These are phyloP conservation scores for Epinephelus malabaricus DNA, from an alignment of 2,797 vertebrate genomes.

Conservation along the genomic window DNA sequence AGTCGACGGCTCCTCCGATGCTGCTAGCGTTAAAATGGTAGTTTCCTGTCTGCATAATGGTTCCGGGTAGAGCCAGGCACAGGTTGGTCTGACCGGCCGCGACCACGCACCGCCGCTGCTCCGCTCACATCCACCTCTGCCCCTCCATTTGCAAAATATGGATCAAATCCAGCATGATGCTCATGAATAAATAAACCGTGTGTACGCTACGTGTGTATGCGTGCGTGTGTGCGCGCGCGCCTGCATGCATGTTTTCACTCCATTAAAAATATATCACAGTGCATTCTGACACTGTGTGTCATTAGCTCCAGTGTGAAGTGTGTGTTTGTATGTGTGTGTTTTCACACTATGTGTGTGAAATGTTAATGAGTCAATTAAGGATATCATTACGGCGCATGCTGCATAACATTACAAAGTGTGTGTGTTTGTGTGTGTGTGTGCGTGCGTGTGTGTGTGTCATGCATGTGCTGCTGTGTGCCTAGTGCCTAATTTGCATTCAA, in stretches of 20 bases:
- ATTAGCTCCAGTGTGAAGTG: conserved; percentile 24
- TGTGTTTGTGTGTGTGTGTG: conserved; percentile 19
- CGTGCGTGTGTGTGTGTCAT: conserved; percentile 1
- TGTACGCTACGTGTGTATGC: neutral
- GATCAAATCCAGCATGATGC: conserved; percentile 46
- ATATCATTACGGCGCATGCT: conserved; percentile 64
- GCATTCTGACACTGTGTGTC: conserved; percentile 39
- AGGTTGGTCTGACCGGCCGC: conserved; percentile 56
- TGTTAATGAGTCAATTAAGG: conserved; percentile 77
- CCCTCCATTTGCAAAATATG: conserved; percentile 18
- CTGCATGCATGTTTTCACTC: conserved; percentile 21
- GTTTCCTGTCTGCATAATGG: conserved; percentile 86
- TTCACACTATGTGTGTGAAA: conserved; percentile 75
- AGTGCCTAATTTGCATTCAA: conserved; percentile 49
- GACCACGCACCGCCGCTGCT: conserved; percentile 22
- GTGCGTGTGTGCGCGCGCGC: neutral
- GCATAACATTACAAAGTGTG: conserved; percentile 43
- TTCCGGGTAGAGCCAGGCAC: conserved; percentile 84
- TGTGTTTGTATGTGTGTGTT: conserved; percentile 45
- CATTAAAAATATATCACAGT: conserved; percentile 35
- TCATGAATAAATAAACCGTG: conserved; percentile 48
- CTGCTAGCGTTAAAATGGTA: conserved; percentile 83
- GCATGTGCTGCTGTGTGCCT: conserved; percentile 8
- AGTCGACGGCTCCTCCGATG: conserved; percentile 74
- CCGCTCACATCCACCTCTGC: conserved; percentile 42